These are phyloP conservation scores for Adrianichthys oophorus DNA, from an alignment of 2,797 vertebrate species.

Conservation along the genomic window DNA sequence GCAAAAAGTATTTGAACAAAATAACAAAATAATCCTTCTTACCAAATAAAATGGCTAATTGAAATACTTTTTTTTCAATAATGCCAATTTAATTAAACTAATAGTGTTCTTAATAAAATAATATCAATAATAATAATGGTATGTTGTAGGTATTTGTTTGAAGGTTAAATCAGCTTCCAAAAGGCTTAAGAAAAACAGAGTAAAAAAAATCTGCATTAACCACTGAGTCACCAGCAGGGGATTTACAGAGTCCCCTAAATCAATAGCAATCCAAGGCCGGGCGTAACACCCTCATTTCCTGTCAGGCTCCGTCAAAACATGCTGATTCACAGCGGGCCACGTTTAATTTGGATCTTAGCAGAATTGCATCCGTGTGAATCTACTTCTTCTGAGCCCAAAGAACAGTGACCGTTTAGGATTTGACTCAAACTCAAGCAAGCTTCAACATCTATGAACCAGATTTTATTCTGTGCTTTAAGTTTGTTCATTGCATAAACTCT, in stretches of 20 bases:
- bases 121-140: not conserved
- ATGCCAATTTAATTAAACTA: not conserved
- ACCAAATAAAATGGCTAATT: no score
- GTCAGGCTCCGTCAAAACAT: constrained; percentile 20
- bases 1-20: no score
- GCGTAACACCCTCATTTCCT: constrained; percentile 18
- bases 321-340: constrained; percentile 3
- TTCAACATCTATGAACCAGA: constrained; percentile 46
- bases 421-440: constrained; percentile 31
- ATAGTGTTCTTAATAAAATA: not conserved
- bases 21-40: no score
- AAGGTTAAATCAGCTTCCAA: constrained; percentile 6
- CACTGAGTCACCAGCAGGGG: constrained; percentile 19
- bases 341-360: constrained; percentile 12
- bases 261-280: constrained; percentile 28
- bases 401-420: constrained; percentile 26
- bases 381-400: constrained; percentile 25
- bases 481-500: constrained; percentile 37
- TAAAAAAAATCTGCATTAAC: constrained; percentile 10
- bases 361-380: constrained; percentile 22
- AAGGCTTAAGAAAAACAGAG: constrained; percentile 9
- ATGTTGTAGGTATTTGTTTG: not conserved
- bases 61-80: no score
- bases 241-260: constrained; percentile 35
- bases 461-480: constrained; percentile 54